Evolutionary conservation across 2,888 invertebrate genomes (phyloP).

Genomic region (Pandemis corylana): DNA sequence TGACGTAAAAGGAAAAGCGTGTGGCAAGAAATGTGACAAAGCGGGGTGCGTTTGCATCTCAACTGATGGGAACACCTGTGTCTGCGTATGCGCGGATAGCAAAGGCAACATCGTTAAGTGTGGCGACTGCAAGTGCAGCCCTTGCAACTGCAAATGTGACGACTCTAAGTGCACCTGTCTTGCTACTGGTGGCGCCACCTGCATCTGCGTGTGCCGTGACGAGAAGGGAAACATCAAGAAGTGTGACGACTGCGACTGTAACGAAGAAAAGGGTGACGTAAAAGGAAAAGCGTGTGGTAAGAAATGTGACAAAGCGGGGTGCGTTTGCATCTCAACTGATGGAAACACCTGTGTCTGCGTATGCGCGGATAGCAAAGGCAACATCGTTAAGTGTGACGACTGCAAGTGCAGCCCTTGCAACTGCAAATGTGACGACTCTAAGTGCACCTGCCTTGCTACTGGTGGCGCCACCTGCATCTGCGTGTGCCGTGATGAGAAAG

Average conservation of each 20-base stretch:
- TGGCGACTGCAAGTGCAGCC: constrained; percentile 53
- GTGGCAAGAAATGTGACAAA: constrained; percentile 34
- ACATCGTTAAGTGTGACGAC: constrained; percentile 49
- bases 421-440: constrained; percentile 40
- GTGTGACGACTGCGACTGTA: constrained; percentile 53
- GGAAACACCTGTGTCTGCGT: constrained; percentile 41
- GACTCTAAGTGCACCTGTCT: constrained; percentile 51
- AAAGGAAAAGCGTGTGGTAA: constrained; percentile 42
- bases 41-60: constrained; percentile 46
- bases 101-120: constrained; percentile 47
- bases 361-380: constrained; percentile 47
- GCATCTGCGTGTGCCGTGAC: constrained; percentile 54
- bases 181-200: constrained; percentile 49
- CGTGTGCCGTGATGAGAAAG: constrained; percentile 50
- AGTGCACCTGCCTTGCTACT: constrained; percentile 52
- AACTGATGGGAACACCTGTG: constrained; percentile 45
- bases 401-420: constrained; percentile 50
- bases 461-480: constrained; percentile 52
- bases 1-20: constrained; percentile 17
- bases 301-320: constrained; percentile 46
- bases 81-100: constrained; percentile 44
- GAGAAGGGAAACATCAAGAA: constrained; percentile 48
- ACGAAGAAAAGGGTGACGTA: not conserved
- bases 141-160: constrained; percentile 44
- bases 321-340: constrained; percentile 42